Percentiles rank a stretch among this genome's conserved stretches.
Evolutionary conservation across 2,888 invertebrate species (phyloP).

Genomic region (Villa cingulata): DNA sequence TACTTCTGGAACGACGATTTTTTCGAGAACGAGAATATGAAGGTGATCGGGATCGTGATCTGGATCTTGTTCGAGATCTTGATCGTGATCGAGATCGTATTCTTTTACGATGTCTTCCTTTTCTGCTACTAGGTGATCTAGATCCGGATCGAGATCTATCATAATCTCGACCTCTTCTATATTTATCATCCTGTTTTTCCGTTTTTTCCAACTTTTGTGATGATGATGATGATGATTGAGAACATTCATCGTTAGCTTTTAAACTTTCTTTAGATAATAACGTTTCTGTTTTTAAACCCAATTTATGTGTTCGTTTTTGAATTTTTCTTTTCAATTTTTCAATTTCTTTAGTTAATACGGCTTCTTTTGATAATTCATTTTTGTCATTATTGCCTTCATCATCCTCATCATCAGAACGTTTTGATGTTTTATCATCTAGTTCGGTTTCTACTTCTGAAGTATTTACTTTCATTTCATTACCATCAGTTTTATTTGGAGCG

Average conservation of each 20-base stretch:
- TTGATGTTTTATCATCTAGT: neutral
- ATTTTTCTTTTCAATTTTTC: conserved; percentile 2
- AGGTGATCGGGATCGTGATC: neutral
- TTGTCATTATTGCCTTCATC: neutral
- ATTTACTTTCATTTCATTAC: neutral
- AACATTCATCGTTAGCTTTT: no score
- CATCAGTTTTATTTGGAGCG: neutral
- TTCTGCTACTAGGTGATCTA: neutral
- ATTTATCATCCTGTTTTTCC: neutral
- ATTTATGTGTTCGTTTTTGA: neutral
- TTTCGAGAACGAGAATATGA: neutral
- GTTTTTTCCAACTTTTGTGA: no score
- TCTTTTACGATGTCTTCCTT: neutral
- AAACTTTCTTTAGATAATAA: neutral
- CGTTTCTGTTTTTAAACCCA: neutral
- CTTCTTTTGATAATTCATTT: neutral
- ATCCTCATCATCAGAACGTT: neutral
- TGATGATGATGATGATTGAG: no score
- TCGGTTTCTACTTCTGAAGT: neutral
- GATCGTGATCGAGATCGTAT: neutral
- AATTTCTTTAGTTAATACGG: neutral
- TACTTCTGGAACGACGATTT: neutral
- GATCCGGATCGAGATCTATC: neutral
- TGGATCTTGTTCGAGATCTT: neutral
- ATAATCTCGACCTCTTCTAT: neutral